phyloP scores from a whole-genome alignment of 1,140 invertebrate species.

The Cyrtorhinus lividipennis region DNA sequence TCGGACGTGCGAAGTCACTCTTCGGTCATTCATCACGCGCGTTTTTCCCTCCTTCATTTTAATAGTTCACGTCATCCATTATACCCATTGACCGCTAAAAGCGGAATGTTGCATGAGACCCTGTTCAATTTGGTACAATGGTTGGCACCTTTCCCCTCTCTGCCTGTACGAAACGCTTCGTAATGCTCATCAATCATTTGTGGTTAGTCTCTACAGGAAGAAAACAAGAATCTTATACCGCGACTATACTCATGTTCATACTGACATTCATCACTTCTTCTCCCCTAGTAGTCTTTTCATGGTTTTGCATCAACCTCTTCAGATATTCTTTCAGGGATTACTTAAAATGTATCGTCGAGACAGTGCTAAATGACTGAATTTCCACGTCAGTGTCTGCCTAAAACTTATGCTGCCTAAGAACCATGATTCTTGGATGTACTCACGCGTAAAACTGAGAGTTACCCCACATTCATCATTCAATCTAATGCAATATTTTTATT shows the following conservation, averaged over 20 bases:
- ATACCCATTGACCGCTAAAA: background rate
- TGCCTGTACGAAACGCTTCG: background rate
- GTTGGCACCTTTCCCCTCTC: background rate
- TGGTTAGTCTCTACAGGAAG: background rate
- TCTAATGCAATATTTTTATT: no score
- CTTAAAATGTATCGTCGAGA: no score
- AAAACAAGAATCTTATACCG: background rate
- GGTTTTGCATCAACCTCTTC: background rate
- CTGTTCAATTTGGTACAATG: background rate
- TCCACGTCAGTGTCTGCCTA: background rate
- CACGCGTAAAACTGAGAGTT: background rate
- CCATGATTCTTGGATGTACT: background rate
- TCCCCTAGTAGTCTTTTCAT: background rate
- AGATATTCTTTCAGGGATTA: background rate
- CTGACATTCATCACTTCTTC: background rate
- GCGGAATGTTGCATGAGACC: background rate
- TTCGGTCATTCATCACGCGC: background rate
- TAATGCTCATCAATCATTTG: background rate
- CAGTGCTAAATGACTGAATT: no score
- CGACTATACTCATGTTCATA: background rate
- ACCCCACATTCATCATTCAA: background rate
- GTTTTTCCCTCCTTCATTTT: background rate
- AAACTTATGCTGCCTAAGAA: background rate
- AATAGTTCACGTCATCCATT: no score
- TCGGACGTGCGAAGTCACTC: background rate